Percentiles rank a stretch among this genome's conserved stretches.
Conservation (phyloP, 2,113 vertebrate genomes). For the Ceyx cyanopectus region DNA sequence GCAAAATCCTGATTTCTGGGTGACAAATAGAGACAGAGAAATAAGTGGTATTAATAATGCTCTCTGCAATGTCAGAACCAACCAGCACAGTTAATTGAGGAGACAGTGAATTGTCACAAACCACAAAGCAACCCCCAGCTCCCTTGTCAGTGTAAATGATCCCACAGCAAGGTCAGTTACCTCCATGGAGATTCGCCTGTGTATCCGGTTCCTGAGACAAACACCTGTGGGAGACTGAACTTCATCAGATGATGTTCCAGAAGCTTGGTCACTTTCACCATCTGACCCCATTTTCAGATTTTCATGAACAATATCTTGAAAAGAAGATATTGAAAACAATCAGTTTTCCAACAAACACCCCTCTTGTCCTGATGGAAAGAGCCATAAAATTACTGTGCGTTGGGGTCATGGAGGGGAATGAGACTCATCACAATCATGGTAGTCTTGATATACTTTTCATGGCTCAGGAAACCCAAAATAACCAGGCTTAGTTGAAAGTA, state of each 20-base stretch:
- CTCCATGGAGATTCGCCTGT: conserved; percentile 98
- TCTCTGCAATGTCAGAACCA: not conserved
- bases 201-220: conserved; percentile 92
- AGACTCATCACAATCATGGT: not conserved
- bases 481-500: not conserved
- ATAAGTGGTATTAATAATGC: not conserved
- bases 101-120: not conserved
- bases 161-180: conserved; percentile 72
- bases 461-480: not conserved
- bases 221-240: conserved; percentile 97
- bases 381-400: rapidly evolving
- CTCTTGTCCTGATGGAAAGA: not conserved
- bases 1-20: not conserved
- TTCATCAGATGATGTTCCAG: conserved; percentile 97
- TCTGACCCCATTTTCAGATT: conserved; percentile 99
- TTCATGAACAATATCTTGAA: conserved; percentile 96
- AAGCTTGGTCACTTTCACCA: conserved; percentile 98
- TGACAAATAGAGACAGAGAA: not conserved
- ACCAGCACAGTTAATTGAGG: not conserved
- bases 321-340: not conserved
- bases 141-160: not conserved
- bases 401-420: not conserved
- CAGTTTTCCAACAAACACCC: not conserved
- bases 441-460: not conserved
- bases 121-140: not conserved